Percentiles rank a stretch among this genome's conserved stretches.
Conservation (phyloP, 2,797 vertebrate species). For the Microctenopoma stevenorrisi region DNA sequence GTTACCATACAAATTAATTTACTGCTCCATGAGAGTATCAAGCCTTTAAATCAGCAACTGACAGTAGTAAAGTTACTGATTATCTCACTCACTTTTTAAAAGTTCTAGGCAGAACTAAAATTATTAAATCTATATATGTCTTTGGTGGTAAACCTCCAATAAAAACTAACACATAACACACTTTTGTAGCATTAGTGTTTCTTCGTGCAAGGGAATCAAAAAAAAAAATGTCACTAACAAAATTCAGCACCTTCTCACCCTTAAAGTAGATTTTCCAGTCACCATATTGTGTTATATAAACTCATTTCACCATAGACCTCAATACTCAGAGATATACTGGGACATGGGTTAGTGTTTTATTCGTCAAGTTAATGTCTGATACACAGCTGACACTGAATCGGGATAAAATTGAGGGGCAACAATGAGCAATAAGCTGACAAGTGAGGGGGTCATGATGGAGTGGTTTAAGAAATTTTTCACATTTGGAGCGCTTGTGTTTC, state of each 20-base stretch:
- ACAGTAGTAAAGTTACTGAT: constrained; percentile 47
- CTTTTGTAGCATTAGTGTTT: constrained; percentile 25
- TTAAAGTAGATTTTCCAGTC: constrained; percentile 44
- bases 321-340: constrained; percentile 65
- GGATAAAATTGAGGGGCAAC: constrained; percentile 49
- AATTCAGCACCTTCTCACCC: constrained; percentile 38
- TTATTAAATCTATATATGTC: constrained; percentile 41
- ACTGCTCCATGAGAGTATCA: constrained; percentile 14
- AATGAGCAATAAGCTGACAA: constrained; percentile 28
- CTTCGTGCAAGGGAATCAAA: constrained; percentile 28
- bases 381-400: constrained; percentile 53
- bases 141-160: constrained; percentile 65
- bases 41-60: constrained; percentile 4
- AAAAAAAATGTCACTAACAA: constrained; percentile 31
- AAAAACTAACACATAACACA: constrained; percentile 30
- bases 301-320: constrained; percentile 25
- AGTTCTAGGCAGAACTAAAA: constrained; percentile 24
- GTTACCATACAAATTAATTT: constrained; percentile 7
- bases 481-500: constrained; percentile 67
- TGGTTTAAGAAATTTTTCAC: constrained; percentile 47
- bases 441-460: constrained; percentile 29
- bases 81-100: constrained; percentile 26
- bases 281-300: constrained; percentile 41
- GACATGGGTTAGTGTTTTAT: constrained; percentile 62
- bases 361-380: constrained; percentile 58